These are phyloP conservation scores for Tauraco hartlaubi DNA, from an alignment of 2,797 vertebrate species.

Conservation along the genomic window DNA sequence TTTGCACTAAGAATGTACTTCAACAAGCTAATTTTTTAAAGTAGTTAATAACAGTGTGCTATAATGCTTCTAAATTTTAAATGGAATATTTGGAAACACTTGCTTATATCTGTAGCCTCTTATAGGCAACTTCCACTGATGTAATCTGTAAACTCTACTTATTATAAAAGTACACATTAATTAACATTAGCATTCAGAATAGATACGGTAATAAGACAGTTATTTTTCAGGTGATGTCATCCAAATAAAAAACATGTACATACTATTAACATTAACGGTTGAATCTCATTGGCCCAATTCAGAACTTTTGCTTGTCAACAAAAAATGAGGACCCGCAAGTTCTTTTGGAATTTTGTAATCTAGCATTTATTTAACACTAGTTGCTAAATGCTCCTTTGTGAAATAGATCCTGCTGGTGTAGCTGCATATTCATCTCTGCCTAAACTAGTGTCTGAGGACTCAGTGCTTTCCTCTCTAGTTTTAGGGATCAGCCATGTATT, in stretches of 20 bases:
- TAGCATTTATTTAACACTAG: neutral
- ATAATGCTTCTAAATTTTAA: neutral
- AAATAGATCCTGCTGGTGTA: neutral
- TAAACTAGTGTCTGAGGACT: neutral
- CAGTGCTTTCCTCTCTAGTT: neutral
- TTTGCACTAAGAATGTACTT: neutral
- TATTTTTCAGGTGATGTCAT: neutral
- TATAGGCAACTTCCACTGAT: neutral
- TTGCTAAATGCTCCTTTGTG: neutral
- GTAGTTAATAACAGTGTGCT: neutral
- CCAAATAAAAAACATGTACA: neutral
- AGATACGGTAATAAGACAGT: neutral
- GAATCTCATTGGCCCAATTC: neutral
- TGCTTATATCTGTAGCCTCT: neutral
- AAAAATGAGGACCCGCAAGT: constrained; percentile 4
- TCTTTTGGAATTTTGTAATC: neutral
- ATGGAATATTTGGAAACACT: neutral
- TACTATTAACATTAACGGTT: constrained; percentile 10
- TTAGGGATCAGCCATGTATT: neutral
- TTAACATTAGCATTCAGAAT: neutral
- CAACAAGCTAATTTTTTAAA: neutral
- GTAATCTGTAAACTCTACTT: neutral
- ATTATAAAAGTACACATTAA: neutral
- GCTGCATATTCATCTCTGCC: neutral
- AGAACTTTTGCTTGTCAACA: neutral